A percentile compares a stretch with the other conserved stretches of the same genome.
Conservation (phyloP, 2,888 invertebrate species). For the Neocrepidodera transversa region DNA sequence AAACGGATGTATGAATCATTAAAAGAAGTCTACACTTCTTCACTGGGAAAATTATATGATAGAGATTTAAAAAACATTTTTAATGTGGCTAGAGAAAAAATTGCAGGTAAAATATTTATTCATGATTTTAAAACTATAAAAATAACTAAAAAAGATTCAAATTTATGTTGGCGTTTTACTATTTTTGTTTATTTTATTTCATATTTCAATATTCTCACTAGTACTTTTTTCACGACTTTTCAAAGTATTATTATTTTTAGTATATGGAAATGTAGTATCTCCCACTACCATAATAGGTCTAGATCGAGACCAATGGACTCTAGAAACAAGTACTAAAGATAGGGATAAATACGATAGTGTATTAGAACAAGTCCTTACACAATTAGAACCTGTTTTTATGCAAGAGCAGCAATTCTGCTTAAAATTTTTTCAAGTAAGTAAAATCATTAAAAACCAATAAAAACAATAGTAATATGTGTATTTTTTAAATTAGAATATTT, state of each 20-base stretch:
- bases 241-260: conserved; percentile 31
- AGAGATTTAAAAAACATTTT: conserved; percentile 82
- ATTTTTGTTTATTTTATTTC: background rate
- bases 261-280: conserved; percentile 47
- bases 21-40: conserved; percentile 81
- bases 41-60: conserved; percentile 87
- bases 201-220: no score
- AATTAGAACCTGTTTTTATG: conserved; percentile 89
- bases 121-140: no score
- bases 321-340: conserved; percentile 68
- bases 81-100: conserved; percentile 72
- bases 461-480: no score
- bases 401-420: conserved; percentile 96
- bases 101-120: conserved; percentile 47
- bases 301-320: conserved; percentile 70
- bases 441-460: no score
- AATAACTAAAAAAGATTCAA: no score
- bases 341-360: conserved; percentile 70
- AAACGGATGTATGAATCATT: conserved; percentile 81
- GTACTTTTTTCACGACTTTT: no score
- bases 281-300: conserved; percentile 64
- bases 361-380: conserved; percentile 84
- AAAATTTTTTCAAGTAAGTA: conserved; percentile 80
- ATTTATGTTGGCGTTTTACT: no score
- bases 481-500: no score